Percentiles rank a stretch among this genome's conserved stretches.
phyloP scores from a whole-genome alignment of 1,140 invertebrate genomes.

The Drosophila melanica region DNA sequence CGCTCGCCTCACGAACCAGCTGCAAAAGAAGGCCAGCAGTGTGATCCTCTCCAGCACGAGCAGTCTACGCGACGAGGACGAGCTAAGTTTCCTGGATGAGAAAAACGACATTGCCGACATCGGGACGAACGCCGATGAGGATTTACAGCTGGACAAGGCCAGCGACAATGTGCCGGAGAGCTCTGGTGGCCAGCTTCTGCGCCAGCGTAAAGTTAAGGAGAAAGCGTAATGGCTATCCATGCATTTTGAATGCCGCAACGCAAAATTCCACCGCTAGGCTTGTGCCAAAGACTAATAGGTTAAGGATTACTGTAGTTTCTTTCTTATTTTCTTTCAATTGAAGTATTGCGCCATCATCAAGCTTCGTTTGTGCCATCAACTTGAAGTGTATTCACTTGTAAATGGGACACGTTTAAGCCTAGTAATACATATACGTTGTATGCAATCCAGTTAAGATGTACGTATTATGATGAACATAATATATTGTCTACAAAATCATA shows the following conservation, averaged over 20 bases:
- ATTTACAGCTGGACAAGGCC: conserved; percentile 44
- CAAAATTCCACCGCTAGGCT: conserved; percentile 19
- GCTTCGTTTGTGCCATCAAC: conserved; percentile 23
- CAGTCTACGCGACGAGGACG: conserved; percentile 75
- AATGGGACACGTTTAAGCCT: background rate
- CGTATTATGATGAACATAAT: background rate
- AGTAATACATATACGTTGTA: background rate
- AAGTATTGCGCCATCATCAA: conserved; percentile 37
- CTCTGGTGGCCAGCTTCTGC: conserved; percentile 27
- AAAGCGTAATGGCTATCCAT: background rate
- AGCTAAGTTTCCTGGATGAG: conserved; percentile 66
- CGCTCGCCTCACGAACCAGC: conserved; percentile 61
- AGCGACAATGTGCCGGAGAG: conserved; percentile 12
- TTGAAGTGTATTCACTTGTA: conserved; percentile 21
- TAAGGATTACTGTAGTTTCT: conserved; percentile 49
- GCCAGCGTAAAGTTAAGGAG: conserved; percentile 59
- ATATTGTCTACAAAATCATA: no score
- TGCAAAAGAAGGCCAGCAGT: conserved; percentile 65
- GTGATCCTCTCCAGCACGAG: conserved; percentile 62
- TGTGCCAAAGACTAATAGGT: conserved; percentile 66
- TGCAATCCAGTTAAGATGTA: background rate
- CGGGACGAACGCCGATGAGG: conserved; percentile 44
- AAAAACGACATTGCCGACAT: conserved; percentile 69
- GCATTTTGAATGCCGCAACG: background rate
- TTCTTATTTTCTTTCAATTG: conserved; percentile 16